Base-by-base conservation (phyloP, 1,140 invertebrate species). In the Achroia grisella region DNA sequence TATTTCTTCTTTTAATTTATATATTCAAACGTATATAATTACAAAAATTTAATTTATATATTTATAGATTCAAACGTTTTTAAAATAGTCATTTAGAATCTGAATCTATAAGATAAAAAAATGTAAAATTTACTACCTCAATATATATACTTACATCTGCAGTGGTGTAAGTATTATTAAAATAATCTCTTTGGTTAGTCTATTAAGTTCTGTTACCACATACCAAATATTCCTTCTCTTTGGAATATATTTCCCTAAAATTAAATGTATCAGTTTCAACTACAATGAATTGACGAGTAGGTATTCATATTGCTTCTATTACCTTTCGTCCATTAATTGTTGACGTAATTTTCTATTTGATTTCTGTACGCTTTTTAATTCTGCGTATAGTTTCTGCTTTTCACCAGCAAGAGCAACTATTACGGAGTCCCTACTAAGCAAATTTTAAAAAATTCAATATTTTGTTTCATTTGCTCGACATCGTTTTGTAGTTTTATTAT, bases 251-350 rank as follows among this genome's bases (percentile, higher is more conserved):
- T 17, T 54, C 51, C 39, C 62, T 66, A 23, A 32, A 52, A 44
- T n/a, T n/a, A n/a, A n/a, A n/a, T n/a, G n/a, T n/a, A n/a, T n/a
- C n/a, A n/a, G n/a, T n/a, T n/a, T n/a, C n/a, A n/a, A n/a, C 12
- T 11, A 44, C 6, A 41, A 43, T 23, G 33, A 32, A 32, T 32
- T 32, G 8, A 32, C 32, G 9, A 40, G 13, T 28, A 40, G 31
- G 14, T 39, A 6, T 10, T 41, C 1, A 10, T 31, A 31, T 42
- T 8, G 5, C 10, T 32, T 42, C 27, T 34, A 39, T 43, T 39
- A 66, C 62, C 62, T 62, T 54, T 66, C 62, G 40, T 66, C 55
- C 10, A 44, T 36, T 15, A 66, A 33, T 35, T 66, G 52, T 31
- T 62, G 62, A 15, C 55, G 49, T 29, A 66, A 40, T 33, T 62